Evolutionary conservation across 1,140 invertebrate genomes (phyloP), one percentile per base, ranked within the genome.

Genomic region (Rhynchophorus ferrugineus): DNA sequence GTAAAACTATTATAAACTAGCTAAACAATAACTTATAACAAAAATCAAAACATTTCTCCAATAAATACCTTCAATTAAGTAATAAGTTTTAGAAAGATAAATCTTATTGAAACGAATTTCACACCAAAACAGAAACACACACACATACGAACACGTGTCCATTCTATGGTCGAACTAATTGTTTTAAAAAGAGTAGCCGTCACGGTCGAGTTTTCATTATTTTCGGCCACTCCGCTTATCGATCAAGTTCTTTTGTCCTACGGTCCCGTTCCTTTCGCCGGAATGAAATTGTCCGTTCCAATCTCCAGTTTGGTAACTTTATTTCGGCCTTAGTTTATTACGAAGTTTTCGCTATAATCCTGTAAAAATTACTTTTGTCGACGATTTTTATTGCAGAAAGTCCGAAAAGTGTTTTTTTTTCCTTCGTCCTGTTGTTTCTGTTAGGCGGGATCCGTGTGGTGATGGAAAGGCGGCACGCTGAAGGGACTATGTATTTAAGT

Each of bases 311-410:
- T 43, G 38, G 38, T 49, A 49, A 49, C 48, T 49, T 49, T 49
- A 49, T 49, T 49, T 49, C 29, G 38, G 24, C 38, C 29, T 19
- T 43, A 39, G 37, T 49, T 41, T 49, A 22, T 49, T 49, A 41
- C 24, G 24, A 38, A 43, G 35, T 48, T 39, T 43, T 19, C 48
- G 39, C 48, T 36, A 49, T 49, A 49, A 49, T 49, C 22, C 39
- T 39, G 48, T 49, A 49, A 49, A 43, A 43, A 49, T 49, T 49
- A 49, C 48, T 49, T 49, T 49, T 49, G 48, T 49, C 39, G 39
- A 49, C 39, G 38, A 21, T 49, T 49, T 42, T 43, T 49, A 49
- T 43, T 18, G 46, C 19, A 43, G 37, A 49, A 41, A 49, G 17
- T 49, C 38, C n/a, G 39, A 39, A 42, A 49, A 49, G 14, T 21